A percentile compares a stretch with the other conserved stretches of the same genome.
These are phyloP conservation scores for Diaphora mendica DNA, from an alignment of 2,888 invertebrate genomes.

Conservation along the genomic window DNA sequence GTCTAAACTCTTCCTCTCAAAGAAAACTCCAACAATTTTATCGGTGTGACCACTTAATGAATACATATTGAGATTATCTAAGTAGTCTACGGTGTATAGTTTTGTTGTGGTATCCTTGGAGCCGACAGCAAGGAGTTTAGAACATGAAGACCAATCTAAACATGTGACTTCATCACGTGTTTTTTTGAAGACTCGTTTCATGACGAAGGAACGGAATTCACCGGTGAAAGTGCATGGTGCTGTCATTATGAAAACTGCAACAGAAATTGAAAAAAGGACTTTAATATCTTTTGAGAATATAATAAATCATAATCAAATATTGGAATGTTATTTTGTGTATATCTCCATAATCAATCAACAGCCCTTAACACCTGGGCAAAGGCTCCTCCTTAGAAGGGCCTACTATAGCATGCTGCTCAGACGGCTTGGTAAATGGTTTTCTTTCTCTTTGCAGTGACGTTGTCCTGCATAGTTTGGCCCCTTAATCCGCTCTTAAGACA, in stretches of 20 bases:
- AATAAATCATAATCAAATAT: too few species aligned
- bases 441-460: too few species aligned
- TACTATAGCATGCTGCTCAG: too few species aligned
- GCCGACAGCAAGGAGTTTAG: slow-evolving; percentile 95
- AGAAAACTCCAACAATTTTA: slow-evolving; percentile 94
- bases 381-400: too few species aligned
- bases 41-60: slow-evolving; percentile 95
- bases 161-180: slow-evolving; percentile 94
- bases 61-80: slow-evolving; percentile 91
- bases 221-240: slow-evolving; percentile 93
- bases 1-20: slow-evolving; percentile 94
- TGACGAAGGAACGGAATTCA: slow-evolving; percentile 94
- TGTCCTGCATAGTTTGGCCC: too few species aligned
- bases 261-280: background rate
- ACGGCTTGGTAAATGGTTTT: too few species aligned
- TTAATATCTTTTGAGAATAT: too few species aligned
- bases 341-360: too few species aligned
- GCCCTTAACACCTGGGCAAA: too few species aligned
- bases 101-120: slow-evolving; percentile 95
- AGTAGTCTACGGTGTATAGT: slow-evolving; percentile 92
- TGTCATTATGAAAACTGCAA: slow-evolving; percentile 93
- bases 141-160: slow-evolving; percentile 97
- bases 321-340: too few species aligned
- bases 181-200: slow-evolving; percentile 93
- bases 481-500: too few species aligned